Base-by-base conservation (phyloP, 2,888 invertebrate genomes). In the Syrista parreyssii region DNA sequence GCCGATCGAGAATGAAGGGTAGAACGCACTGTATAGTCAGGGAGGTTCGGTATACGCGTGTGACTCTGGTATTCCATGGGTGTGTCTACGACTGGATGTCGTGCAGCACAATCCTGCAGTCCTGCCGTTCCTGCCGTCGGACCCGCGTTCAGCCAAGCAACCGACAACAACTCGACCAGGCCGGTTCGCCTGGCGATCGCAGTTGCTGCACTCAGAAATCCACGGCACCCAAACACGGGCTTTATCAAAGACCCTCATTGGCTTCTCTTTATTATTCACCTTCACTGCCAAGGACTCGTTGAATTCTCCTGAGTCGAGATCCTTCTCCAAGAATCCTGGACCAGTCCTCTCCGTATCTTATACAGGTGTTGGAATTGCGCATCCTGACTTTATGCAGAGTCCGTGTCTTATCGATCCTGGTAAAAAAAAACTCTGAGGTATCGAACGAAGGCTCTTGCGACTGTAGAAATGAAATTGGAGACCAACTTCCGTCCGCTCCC, bases 1-100 rank as follows among this genome's bases (percentile, higher is more conserved):
- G 0, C 40, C 55, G 55, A 15, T 55, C 55, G 2, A 1, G 55
- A 55, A 55, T 55, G 6, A 9, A 55, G 55, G 55, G 55, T 55
- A 23, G 23, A 55, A 9, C 23, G 55, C 55, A 23, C 23, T 55
- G 6, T 55, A 9, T 23, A 55, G 55, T 23, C 55, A 55, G 23
- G 55, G 55, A 55, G 55, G 55, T 55, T 55, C 23, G 55, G 23
- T 23, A 55, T 23, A 55, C 23, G 2, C 55, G 55, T 23, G 23
- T 55, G 55, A 55, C 55, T 55, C 55, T 23, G 71, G 71, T 71
- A 71, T 71, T 71, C 33, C 71, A 71, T 71, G 71, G 71, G 71
- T 71, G 71, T 71, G 71, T 71, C 71, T 33, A 55, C 55, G 55
- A 55, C 55, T 55, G 55, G 55, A 55, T 23, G 55, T 55, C 55